phyloP scores from a whole-genome alignment of 2,888 invertebrate species.

The Diarsia rubi region DNA sequence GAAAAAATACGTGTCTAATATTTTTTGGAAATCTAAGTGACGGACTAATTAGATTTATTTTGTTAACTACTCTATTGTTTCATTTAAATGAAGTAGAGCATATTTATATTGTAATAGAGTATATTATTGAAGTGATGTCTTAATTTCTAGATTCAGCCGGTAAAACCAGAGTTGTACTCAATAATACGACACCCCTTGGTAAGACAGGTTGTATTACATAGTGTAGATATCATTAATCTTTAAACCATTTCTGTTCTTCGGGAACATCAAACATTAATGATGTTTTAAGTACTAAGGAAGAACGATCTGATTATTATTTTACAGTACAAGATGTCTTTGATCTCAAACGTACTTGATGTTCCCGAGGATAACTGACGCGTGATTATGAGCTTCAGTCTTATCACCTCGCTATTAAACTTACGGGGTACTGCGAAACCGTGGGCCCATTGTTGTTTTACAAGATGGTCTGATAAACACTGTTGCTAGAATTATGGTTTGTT shows the following conservation, averaged over 20 bases:
- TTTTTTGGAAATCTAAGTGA: no score
- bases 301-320: neutral
- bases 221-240: neutral
- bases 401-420: constrained; percentile 34
- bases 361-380: neutral
- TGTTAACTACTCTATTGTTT: no score
- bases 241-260: neutral
- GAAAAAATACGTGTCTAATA: no score
- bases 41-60: no score
- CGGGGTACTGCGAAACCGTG: constrained; percentile 11
- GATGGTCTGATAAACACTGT: constrained; percentile 10
- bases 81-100: no score
- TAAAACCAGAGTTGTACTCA: no score
- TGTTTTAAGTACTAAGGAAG: neutral
- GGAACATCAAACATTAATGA: neutral
- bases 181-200: no score
- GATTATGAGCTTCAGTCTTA: constrained; percentile 11
- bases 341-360: constrained; percentile 17
- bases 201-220: no score
- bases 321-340: constrained; percentile 16
- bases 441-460: constrained; percentile 15
- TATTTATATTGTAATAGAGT: no score
- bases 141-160: no score
- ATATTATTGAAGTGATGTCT: no score
- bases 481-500: neutral